Base-by-base conservation (phyloP, 2,888 invertebrate genomes). In the Morpho deidamia region DNA sequence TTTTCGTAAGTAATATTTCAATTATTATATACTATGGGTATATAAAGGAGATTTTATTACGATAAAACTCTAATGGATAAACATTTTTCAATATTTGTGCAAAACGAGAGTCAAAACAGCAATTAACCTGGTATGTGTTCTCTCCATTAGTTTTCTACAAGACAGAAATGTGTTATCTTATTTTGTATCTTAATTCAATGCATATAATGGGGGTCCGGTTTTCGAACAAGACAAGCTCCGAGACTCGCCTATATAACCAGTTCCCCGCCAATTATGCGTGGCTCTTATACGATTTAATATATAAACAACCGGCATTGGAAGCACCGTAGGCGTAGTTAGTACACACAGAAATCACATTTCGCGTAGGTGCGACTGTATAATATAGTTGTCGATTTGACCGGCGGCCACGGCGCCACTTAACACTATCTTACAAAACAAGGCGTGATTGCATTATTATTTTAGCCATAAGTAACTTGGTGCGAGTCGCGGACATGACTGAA, bases 161-260 rank as follows among this genome's bases (percentile, higher is more conserved):
- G 44, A 37, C 45, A 49, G 23, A 23, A 50, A 41, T 44, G 23
- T 64, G 64, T 67, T 69, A 70, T 66, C 65, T 67, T 62, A 66
- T 65, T 70, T 49, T 32, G 71, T 76, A 76, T 73, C 72, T 75
- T 68, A 75, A 74, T 75, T 71, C 72, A 72, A 73, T 71, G 72
- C 68, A 66, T 60, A 62, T 63, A 60, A 62, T 56, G 63, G 66
- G 64, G 59, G 63, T 75, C 80, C 78, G 78, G 81, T 79, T 81
- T 72, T 62, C 61, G 61, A 68, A 64, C 67, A 64, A 61, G 54
- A 57, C 65, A 65, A 57, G 54, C 53, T 51, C 52, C 62, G 54
- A 60, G 57, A 51, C 53, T 45, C 50, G 47, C 55, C 41, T 59
- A 42, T 58, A 55, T 51, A 66, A 69, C 68, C 65, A 66, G 69